phyloP scores from a whole-genome alignment of 1,140 invertebrate genomes.

The Asobara japonica region DNA sequence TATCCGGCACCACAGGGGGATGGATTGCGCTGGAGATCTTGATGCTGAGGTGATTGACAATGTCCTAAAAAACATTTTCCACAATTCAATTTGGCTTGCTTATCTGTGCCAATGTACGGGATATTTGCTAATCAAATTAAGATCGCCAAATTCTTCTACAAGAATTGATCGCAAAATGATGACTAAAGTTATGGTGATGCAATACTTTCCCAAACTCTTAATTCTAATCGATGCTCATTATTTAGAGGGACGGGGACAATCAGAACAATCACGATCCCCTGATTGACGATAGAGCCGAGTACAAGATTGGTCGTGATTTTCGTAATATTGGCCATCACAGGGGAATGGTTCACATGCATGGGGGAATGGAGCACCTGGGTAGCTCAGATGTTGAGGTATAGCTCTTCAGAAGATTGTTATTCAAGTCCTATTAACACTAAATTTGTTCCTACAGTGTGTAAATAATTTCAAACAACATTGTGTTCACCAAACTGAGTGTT shows the following conservation, averaged over 20 bases:
- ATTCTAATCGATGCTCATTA: no score
- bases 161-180: no score
- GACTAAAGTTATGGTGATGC: no score
- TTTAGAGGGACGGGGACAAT: constrained; percentile 50
- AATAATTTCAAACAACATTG: no score
- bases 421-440: no score
- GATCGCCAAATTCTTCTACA: no score
- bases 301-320: constrained; percentile 54
- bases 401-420: neutral
- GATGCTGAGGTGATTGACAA: constrained; percentile 26
- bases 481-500: no score
- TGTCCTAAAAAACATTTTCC: neutral
- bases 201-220: no score
- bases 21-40: constrained; percentile 35
- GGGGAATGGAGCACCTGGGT: constrained; percentile 53
- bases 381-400: constrained; percentile 55
- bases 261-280: constrained; percentile 52
- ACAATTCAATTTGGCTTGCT: neutral
- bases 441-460: neutral
- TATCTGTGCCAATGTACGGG: no score
- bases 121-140: no score
- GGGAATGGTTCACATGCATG: constrained; percentile 51
- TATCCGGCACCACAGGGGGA: constrained; percentile 41
- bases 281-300: constrained; percentile 52
- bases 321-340: constrained; percentile 51